Percentiles rank a stretch among this genome's conserved stretches.
Conservation (phyloP, 2,113 vertebrate genomes). For the Australoheros scitulus region DNA sequence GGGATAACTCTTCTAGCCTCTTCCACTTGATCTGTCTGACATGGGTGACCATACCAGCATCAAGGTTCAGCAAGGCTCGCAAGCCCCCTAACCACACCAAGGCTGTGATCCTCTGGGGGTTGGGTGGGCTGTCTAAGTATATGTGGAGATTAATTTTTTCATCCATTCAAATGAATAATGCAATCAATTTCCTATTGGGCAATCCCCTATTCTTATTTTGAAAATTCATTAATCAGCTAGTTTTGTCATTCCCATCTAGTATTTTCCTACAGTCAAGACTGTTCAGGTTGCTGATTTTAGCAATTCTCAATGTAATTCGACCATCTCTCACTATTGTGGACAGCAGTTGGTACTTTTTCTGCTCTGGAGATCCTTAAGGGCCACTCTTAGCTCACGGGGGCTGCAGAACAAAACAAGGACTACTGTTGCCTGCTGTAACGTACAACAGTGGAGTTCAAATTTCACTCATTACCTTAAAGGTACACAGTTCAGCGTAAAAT, state of each 20-base stretch:
- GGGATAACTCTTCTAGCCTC: neutral
- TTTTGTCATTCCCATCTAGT: neutral
- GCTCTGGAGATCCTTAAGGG: neutral
- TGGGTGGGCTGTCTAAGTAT: neutral
- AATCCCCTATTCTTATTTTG: neutral
- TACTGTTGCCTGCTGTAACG: too few species aligned
- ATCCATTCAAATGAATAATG: neutral
- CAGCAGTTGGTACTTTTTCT: neutral
- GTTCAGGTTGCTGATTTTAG: neutral
- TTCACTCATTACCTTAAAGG: neutral
- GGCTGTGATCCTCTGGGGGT: neutral
- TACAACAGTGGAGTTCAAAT: too few species aligned
- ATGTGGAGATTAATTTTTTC: neutral
- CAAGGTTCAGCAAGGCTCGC: too few species aligned
- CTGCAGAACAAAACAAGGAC: too few species aligned
- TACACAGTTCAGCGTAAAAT: neutral
- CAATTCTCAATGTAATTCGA: neutral
- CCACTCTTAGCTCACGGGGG: neutral
- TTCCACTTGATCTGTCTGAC: neutral
- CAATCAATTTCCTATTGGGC: neutral
- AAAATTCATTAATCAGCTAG: neutral
- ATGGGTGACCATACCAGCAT: neutral
- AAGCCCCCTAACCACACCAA: neutral
- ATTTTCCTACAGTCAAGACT: neutral
- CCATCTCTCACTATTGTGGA: too few species aligned